Conservation (phyloP, 1,140 invertebrate species). For the Odontomachus brunneus region DNA sequence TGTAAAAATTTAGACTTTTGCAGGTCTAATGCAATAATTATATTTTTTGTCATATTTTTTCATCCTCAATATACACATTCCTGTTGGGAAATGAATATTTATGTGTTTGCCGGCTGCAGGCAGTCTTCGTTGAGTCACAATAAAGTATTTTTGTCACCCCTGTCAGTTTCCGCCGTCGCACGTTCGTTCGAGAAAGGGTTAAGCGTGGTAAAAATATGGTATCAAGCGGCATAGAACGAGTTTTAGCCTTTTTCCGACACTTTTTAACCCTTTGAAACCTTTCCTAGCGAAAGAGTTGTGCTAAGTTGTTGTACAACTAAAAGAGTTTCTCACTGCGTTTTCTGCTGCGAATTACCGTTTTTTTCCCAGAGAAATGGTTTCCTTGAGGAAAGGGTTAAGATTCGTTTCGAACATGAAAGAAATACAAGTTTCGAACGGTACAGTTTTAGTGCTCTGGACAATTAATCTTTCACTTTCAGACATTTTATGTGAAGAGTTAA, state of each 20-base stretch:
- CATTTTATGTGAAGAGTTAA: slow-evolving; percentile 66
- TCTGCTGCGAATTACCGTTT: slow-evolving; percentile 62
- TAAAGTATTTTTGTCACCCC: slow-evolving; percentile 67
- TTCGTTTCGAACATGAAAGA: slow-evolving; percentile 18
- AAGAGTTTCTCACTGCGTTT: slow-evolving; percentile 82
- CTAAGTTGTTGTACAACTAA: slow-evolving; percentile 68
- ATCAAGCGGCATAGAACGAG: slow-evolving; percentile 37
- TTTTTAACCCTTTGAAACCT: slow-evolving; percentile 48
- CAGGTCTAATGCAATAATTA: slow-evolving; percentile 71
- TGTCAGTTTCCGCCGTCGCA: not conserved
- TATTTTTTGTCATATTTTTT: slow-evolving; percentile 54
- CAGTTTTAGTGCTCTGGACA: too few species aligned
- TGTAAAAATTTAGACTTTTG: slow-evolving; percentile 66
- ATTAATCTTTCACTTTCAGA: too few species aligned
- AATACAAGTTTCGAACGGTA: slow-evolving; percentile 10
- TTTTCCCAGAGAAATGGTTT: slow-evolving; percentile 71
- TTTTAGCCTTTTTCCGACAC: too few species aligned
- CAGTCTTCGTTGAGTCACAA: slow-evolving; percentile 54
- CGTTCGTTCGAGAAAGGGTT: slow-evolving; percentile 60
- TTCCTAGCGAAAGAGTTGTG: slow-evolving; percentile 75
- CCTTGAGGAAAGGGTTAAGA: slow-evolving; percentile 75
- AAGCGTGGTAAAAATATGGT: slow-evolving; percentile 79
- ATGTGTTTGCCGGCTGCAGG: slow-evolving; percentile 70
- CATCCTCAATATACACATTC: slow-evolving; percentile 22
- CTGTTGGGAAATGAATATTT: slow-evolving; percentile 74